Conservation (phyloP, 2,797 vertebrate species). For the Rhinoraja longicauda region DNA sequence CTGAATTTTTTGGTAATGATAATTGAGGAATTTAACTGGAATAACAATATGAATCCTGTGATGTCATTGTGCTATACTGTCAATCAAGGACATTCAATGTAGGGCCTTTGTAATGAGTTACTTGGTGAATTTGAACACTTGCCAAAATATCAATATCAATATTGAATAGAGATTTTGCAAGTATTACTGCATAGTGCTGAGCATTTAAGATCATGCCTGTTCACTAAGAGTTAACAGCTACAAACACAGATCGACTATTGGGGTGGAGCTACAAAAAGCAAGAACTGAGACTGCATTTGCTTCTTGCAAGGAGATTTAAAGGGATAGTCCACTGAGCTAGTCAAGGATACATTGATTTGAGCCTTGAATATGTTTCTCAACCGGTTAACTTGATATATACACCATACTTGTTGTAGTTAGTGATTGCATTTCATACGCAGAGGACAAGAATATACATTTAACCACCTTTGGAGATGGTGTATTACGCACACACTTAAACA, state of each 20-base stretch:
- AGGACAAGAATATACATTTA: too few species aligned
- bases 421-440: not conserved
- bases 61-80: not conserved
- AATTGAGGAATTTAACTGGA: not conserved
- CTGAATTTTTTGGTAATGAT: not conserved
- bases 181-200: not conserved
- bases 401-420: not conserved
- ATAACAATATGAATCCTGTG: not conserved
- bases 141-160: not conserved
- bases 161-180: not conserved
- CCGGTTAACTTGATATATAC: not conserved
- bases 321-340: not conserved
- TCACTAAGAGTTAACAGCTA: conserved; percentile 16
- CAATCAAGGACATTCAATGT: too few species aligned
- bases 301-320: not conserved
- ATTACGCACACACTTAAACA: too few species aligned
- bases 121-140: not conserved
- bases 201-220: not conserved
- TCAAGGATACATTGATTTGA: not conserved
- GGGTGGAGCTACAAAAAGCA: not conserved
- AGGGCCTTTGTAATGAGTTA: not conserved
- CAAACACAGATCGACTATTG: not conserved
- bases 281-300: not conserved
- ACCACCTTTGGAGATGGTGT: too few species aligned
- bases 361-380: not conserved